Conservation (phyloP, 2,113 vertebrate genomes). For the Eulacestoma nigropectus region DNA sequence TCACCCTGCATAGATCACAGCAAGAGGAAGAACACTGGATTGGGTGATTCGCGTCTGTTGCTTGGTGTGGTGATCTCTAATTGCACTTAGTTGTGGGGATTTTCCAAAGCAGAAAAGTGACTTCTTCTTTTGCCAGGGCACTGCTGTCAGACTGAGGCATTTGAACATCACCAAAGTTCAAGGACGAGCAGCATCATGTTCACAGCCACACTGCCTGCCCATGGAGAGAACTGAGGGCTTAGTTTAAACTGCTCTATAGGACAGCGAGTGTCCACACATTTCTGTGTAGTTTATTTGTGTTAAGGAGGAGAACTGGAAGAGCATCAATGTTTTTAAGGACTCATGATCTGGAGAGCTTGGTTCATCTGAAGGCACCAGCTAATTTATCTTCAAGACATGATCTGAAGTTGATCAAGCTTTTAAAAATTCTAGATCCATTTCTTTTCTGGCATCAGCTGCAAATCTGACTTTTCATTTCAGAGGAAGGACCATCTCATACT, state of each 20-base stretch:
- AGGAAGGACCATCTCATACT: neutral
- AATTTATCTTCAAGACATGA: neutral
- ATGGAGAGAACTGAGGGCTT: neutral
- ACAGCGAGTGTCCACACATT: neutral
- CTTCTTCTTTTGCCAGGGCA: neutral
- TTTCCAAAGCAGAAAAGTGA: constrained; percentile 36
- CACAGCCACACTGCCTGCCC: neutral
- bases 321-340: neutral
- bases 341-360: neutral
- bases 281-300: neutral
- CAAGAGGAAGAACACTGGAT: neutral
- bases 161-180: neutral
- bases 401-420: neutral
- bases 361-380: neutral
- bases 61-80: neutral
- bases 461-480: neutral
- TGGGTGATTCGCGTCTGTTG: constrained; percentile 3
- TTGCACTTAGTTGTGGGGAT: constrained; percentile 10
- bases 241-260: neutral
- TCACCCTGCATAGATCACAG: neutral
- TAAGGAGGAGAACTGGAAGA: neutral
- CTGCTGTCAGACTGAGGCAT: neutral
- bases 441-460: neutral
- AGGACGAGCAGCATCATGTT: neutral
- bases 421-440: neutral